These are phyloP conservation scores for Hololepta plana DNA, from an alignment of 2,888 invertebrate species.

Conservation along the genomic window DNA sequence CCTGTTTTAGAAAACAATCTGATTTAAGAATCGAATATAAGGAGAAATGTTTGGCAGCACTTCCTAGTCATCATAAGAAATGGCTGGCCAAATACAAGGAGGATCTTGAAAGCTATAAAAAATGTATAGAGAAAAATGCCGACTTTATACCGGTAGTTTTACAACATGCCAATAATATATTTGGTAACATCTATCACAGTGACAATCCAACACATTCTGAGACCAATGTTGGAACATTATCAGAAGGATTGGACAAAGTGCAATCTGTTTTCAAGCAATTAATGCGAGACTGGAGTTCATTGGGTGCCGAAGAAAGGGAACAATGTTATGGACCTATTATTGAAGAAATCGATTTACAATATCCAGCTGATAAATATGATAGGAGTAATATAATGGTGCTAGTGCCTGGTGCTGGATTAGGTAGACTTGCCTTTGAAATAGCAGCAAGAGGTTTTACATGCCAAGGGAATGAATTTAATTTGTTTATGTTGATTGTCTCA, in stretches of 20 bases:
- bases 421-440: slow-evolving; percentile 85
- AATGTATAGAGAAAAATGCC: slow-evolving; percentile 60
- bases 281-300: slow-evolving; percentile 89
- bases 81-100: slow-evolving; percentile 56
- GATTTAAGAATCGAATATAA: slow-evolving; percentile 56
- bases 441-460: slow-evolving; percentile 78
- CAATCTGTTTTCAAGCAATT: slow-evolving; percentile 89
- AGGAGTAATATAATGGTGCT: slow-evolving; percentile 49
- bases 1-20: slow-evolving; percentile 45
- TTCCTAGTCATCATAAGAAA: slow-evolving; percentile 59
- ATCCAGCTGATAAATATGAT: slow-evolving; percentile 42
- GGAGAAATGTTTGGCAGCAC: slow-evolving; percentile 50
- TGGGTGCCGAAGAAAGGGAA: slow-evolving; percentile 63
- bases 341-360: slow-evolving; percentile 57
- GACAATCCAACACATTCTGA: slow-evolving; percentile 18
- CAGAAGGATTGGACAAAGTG: slow-evolving; percentile 56
- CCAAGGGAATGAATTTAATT: slow-evolving; percentile 94
- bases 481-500: slow-evolving; percentile 94
- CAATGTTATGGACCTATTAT: slow-evolving; percentile 84
- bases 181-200: slow-evolving; percentile 47
- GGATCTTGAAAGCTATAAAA: slow-evolving; percentile 55
- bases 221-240: slow-evolving; percentile 20
- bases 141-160: slow-evolving; percentile 51
- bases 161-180: slow-evolving; percentile 64
- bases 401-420: slow-evolving; percentile 94